Evolutionary conservation across 2,888 invertebrate species (phyloP).

Genomic region (Tachystola acroxantha): DNA sequence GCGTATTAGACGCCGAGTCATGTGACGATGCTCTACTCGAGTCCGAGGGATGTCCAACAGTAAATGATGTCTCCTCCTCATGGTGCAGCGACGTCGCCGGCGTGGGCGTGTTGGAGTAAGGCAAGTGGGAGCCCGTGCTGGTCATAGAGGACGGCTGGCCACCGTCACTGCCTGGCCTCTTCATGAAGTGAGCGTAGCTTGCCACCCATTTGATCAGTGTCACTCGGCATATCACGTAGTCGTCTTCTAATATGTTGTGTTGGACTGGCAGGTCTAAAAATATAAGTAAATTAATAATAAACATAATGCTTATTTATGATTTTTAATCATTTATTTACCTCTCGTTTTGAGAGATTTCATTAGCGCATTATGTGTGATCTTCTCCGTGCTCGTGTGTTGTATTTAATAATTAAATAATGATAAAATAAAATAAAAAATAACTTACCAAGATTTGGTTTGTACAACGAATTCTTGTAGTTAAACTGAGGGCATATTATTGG

Average conservation of each 20-base stretch:
- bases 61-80: slow-evolving; percentile 70
- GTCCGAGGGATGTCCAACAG: slow-evolving; percentile 68
- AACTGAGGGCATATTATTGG: slow-evolving; percentile 94
- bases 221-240: slow-evolving; percentile 86
- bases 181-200: slow-evolving; percentile 88
- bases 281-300: background rate
- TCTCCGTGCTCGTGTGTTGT: no score
- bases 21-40: slow-evolving; percentile 70
- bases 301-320: background rate
- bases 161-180: slow-evolving; percentile 74
- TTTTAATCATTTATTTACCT: no score
- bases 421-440: slow-evolving; percentile 8
- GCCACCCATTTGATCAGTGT: slow-evolving; percentile 94
- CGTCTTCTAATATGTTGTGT: slow-evolving; percentile 83
- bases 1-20: slow-evolving; percentile 70
- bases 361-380: no score
- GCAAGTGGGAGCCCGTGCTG: slow-evolving; percentile 58
- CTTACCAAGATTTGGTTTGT: slow-evolving; percentile 88
- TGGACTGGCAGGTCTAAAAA: slow-evolving; percentile 84
- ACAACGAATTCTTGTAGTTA: slow-evolving; percentile 86
- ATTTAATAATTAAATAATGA: background rate
- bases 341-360: no score
- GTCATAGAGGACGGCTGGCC: slow-evolving; percentile 70
- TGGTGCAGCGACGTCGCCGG: slow-evolving; percentile 59
- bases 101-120: slow-evolving; percentile 59